Conservation (phyloP, 2,113 vertebrate genomes). For the Anseranas semipalmata region DNA sequence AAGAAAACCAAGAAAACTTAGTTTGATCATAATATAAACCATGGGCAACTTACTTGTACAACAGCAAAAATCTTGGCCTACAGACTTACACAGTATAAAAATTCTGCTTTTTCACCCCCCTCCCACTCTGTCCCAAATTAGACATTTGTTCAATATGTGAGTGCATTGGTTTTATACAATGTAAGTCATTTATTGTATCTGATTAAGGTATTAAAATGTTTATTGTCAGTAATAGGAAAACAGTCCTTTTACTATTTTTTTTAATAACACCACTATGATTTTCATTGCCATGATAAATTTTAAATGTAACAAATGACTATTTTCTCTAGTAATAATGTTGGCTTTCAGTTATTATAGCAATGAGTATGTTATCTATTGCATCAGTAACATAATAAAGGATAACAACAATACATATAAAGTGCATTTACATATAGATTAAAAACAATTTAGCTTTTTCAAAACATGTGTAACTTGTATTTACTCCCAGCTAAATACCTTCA, state of each 20-base stretch:
- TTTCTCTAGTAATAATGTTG: background rate
- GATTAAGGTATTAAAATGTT: background rate
- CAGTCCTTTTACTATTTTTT: background rate
- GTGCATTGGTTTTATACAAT: rapidly evolving
- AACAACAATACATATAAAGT: background rate
- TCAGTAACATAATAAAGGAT: background rate
- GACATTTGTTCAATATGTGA: background rate
- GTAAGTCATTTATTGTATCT: background rate
- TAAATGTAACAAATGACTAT: background rate
- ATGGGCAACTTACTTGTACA: background rate
- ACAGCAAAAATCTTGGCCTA: background rate
- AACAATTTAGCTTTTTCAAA: conserved; percentile 38
- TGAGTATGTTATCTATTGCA: background rate
- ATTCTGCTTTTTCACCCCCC: too few relatives aligned
- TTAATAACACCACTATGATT: background rate
- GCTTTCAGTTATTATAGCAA: background rate
- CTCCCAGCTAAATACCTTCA: background rate
- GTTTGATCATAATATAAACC: background rate
- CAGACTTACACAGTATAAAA: rapidly evolving
- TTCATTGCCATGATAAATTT: background rate
- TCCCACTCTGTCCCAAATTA: too few relatives aligned
- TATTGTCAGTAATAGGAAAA: background rate
- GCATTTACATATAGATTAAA: conserved; percentile 67
- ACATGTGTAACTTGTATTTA: background rate
- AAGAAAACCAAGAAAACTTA: background rate